phyloP scores from a whole-genome alignment of 1,140 invertebrate genomes.

The Batillaria attramentaria region DNA sequence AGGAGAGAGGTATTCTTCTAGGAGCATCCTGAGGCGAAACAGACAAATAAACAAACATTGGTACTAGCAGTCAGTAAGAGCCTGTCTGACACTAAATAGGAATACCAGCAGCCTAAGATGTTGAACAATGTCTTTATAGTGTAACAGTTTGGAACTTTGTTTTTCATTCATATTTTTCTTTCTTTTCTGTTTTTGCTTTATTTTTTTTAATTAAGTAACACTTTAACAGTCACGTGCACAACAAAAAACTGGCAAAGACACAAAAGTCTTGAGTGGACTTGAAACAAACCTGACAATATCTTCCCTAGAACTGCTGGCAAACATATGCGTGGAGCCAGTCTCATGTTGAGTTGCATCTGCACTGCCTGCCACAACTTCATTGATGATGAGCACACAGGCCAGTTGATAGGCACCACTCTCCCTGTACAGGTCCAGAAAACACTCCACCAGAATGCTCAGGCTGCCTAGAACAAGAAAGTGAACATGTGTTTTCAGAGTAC shows the following conservation, averaged over 20 bases:
- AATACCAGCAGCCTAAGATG: too few relatives aligned
- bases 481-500: too few relatives aligned
- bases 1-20: constrained; percentile 59
- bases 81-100: too few relatives aligned
- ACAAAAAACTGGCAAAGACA: background rate
- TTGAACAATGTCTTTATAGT: too few relatives aligned
- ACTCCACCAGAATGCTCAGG: constrained; percentile 15
- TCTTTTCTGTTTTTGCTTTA: too few relatives aligned
- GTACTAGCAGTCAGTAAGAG: too few relatives aligned
- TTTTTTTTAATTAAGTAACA: too few relatives aligned
- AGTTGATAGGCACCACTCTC: constrained; percentile 12
- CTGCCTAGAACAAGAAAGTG: constrained; percentile 19
- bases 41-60: background rate
- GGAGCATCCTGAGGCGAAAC: constrained; percentile 48
- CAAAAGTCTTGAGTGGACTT: background rate
- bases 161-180: too few relatives aligned
- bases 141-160: too few relatives aligned
- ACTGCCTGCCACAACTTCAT: constrained; percentile 11
- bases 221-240: constrained; percentile 54
- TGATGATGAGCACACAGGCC: constrained; percentile 24
- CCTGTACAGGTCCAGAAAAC: constrained; percentile 20
- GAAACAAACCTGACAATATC: constrained; percentile 20
- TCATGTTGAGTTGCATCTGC: background rate
- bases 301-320: background rate
- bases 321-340: background rate